Evolutionary conservation across 64 coral and sea anemone species (phyloP).

Genomic region (Montipora sp.): DNA sequence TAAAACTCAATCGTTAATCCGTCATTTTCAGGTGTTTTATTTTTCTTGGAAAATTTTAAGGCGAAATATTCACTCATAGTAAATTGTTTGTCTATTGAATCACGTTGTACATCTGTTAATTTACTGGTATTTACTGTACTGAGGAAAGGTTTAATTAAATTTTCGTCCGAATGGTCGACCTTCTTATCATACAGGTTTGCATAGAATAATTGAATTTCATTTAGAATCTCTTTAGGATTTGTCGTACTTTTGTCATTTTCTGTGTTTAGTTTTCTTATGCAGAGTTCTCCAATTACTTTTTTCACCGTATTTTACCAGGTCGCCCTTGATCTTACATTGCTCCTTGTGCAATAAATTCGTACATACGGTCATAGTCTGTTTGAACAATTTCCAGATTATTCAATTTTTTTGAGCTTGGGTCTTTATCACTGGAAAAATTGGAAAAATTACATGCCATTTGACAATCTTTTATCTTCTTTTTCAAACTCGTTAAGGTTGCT

Average conservation of each 20-base stretch:
- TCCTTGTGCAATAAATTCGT: conserved; percentile 39
- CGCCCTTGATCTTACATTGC: conserved; percentile 34
- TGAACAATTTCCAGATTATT: background rate
- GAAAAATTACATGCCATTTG: background rate
- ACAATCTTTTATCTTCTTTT: conserved; percentile 38
- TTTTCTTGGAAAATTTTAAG: background rate
- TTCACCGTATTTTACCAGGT: conserved; percentile 27
- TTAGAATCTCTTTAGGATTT: background rate
- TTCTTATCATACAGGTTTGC: background rate
- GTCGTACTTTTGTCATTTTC: background rate
- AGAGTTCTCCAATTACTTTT: conserved; percentile 12
- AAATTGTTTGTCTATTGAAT: background rate
- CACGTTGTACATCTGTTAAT: background rate
- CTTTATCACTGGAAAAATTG: background rate
- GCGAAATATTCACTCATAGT: background rate
- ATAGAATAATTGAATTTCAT: background rate
- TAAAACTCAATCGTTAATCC: conserved; percentile 24
- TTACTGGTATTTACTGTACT: background rate
- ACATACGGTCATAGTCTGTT: conserved; percentile 37
- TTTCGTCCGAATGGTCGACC: background rate
- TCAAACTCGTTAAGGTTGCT: conserved; percentile 7
- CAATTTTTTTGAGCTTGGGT: conserved; percentile 21
- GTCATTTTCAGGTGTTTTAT: background rate
- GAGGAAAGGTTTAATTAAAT: background rate
- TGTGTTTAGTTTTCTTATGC: background rate